Evolutionary conservation across 2,888 invertebrate species (phyloP).

Genomic region (Melanotus villosus): DNA sequence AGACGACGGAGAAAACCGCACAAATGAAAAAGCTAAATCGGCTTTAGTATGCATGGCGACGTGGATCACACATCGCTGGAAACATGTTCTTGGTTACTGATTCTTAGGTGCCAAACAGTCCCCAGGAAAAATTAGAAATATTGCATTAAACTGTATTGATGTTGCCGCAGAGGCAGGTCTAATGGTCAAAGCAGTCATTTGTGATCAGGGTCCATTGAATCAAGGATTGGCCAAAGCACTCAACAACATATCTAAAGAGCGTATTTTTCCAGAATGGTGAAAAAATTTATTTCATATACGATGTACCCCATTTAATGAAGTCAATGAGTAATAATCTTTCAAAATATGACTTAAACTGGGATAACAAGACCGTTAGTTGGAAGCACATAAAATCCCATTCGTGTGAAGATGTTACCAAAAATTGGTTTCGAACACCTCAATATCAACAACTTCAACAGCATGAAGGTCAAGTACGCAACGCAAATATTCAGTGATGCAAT

Average conservation of each 20-base stretch:
- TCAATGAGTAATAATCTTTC: neutral
- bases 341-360: conserved; percentile 23
- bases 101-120: conserved; percentile 15
- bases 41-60: conserved; percentile 34
- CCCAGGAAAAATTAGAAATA: conserved; percentile 21
- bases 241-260: neutral
- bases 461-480: conserved; percentile 30
- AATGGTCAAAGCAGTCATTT: conserved; percentile 29
- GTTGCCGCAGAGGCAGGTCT: conserved; percentile 24
- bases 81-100: conserved; percentile 34
- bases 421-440: conserved; percentile 21
- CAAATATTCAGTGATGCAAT: conserved; percentile 33
- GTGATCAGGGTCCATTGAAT: conserved; percentile 31
- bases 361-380: conserved; percentile 32
- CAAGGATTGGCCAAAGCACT: conserved; percentile 17
- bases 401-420: conserved; percentile 30
- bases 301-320: neutral
- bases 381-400: conserved; percentile 19
- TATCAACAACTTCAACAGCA: conserved; percentile 23
- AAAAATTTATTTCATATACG: conserved; percentile 1
- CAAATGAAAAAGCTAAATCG: conserved; percentile 32
- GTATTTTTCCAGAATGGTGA: neutral
- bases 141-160: conserved; percentile 20
- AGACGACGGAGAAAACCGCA: conserved; percentile 7
- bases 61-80: conserved; percentile 32